A percentile compares a stretch with the other conserved stretches of the same genome.
Evolutionary conservation across 2,888 invertebrate species (phyloP).

Genomic region (Polyommatus icarus): DNA sequence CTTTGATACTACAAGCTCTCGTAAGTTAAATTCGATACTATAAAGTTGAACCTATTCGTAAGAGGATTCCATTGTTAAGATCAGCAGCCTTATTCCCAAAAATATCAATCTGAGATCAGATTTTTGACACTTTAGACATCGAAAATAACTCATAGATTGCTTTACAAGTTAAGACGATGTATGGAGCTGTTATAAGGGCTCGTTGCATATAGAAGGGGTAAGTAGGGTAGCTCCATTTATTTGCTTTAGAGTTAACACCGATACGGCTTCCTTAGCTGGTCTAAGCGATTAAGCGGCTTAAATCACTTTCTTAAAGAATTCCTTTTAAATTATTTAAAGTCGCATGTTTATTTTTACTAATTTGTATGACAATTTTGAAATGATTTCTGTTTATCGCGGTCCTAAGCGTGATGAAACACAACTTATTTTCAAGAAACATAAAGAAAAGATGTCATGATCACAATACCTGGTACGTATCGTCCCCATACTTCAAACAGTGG

Average conservation of each 20-base stretch:
- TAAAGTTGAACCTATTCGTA: no score
- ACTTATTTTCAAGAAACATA: background rate
- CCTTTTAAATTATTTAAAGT: no score
- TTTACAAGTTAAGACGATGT: background rate
- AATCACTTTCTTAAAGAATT: background rate
- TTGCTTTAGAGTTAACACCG: background rate
- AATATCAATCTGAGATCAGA: no score
- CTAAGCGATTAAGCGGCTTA: slow-evolving; percentile 2
- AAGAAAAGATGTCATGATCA: slow-evolving; percentile 2
- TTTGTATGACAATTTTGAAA: no score
- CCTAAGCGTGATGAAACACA: background rate
- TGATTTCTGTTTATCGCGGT: background rate
- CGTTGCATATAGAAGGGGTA: background rate
- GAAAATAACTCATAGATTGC: background rate
- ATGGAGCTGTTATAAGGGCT: background rate
- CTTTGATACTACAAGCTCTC: no score
- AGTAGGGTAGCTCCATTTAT: background rate
- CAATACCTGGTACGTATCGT: slow-evolving; percentile 88
- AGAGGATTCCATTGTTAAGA: background rate
- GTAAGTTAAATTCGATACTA: no score
- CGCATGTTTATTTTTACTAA: no score
- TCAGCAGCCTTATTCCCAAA: background rate
- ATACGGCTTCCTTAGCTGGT: background rate
- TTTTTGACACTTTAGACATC: no score
- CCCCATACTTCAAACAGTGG: slow-evolving; percentile 92